phyloP scores from a whole-genome alignment of 2,797 vertebrate genomes.

The Muscicapa comitata region DNA sequence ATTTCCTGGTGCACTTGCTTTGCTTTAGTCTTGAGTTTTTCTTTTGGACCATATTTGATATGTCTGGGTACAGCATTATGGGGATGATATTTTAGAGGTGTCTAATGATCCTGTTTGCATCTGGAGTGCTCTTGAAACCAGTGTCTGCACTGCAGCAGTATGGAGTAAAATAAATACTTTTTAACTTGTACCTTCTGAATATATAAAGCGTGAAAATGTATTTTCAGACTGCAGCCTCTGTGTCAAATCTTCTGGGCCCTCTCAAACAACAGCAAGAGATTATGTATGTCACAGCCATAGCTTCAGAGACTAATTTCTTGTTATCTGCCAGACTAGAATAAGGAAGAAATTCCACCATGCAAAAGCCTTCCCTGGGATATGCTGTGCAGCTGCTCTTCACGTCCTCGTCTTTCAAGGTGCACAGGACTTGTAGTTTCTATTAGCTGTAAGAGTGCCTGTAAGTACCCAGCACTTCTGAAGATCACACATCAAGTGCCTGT shows the following conservation, averaged over 20 bases:
- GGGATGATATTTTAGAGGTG: background rate
- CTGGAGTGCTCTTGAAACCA: background rate
- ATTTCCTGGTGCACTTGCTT: background rate
- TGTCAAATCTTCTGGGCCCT: background rate
- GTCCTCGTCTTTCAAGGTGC: background rate
- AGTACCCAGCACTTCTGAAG: background rate
- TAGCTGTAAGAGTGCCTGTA: background rate
- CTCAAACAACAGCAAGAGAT: background rate
- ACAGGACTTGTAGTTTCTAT: background rate
- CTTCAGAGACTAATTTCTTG: background rate
- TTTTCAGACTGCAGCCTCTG: background rate
- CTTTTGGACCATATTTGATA: background rate
- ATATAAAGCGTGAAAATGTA: background rate
- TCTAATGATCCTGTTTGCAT: background rate
- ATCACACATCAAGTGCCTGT: background rate
- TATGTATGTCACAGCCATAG: rapidly evolving
- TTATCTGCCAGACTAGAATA: background rate
- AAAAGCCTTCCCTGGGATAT: background rate
- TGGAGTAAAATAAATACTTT: background rate
- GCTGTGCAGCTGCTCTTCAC: background rate
- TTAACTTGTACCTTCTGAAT: background rate
- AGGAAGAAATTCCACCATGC: background rate
- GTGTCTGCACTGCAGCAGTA: background rate
- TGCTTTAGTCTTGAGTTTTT: background rate
- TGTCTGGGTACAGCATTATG: background rate